These are phyloP conservation scores for Chunga burmeisteri DNA, from an alignment of 2,113 vertebrate genomes.

Conservation along the genomic window DNA sequence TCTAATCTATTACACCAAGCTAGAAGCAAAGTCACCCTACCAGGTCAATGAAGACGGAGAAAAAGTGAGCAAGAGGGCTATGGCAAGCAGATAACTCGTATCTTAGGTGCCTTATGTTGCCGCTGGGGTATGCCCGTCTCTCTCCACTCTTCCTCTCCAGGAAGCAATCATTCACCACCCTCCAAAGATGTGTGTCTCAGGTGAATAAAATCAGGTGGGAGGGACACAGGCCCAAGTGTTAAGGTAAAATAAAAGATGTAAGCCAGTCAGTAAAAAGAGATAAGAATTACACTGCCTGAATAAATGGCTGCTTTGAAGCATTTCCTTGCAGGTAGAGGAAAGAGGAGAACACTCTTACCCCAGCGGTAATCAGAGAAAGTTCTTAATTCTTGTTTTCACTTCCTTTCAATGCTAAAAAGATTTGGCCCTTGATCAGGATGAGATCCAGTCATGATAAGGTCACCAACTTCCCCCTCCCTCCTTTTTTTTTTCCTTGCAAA, in stretches of 20 bases:
- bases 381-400: constrained; percentile 43
- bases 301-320: constrained; percentile 43
- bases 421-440: background rate
- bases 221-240: background rate
- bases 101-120: background rate
- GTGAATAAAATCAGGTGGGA: background rate
- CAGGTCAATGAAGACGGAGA: background rate
- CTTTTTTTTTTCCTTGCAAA: background rate
- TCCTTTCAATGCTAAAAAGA: constrained; percentile 26
- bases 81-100: accelerated
- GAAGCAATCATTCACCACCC: background rate
- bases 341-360: background rate
- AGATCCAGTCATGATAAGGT: constrained; percentile 39
- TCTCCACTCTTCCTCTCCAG: background rate
- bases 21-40: background rate
- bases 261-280: background rate
- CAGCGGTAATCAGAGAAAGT: constrained; percentile 36
- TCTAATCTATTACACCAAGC: background rate
- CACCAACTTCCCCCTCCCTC: background rate
- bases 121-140: background rate
- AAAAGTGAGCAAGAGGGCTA: background rate
- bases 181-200: background rate
- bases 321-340: constrained; percentile 22
- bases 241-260: background rate
- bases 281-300: background rate